A percentile compares a stretch with the other conserved stretches of the same genome.
These are phyloP conservation scores for Caenorhabditis sp. DNA, from an alignment of 2,888 invertebrate genomes.

Conservation along the genomic window DNA sequence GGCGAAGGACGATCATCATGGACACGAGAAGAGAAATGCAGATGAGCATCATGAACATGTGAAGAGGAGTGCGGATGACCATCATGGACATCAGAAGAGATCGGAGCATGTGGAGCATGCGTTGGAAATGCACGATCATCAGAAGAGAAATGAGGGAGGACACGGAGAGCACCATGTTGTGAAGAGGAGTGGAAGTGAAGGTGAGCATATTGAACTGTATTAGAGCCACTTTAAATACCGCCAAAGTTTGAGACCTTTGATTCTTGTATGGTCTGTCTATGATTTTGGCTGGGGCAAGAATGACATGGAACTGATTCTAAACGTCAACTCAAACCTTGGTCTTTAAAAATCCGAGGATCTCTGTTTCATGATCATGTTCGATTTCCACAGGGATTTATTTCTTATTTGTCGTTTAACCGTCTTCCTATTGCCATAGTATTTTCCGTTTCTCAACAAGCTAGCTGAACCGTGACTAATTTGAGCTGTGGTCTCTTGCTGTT, in stretches of 20 bases:
- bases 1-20: conserved; percentile 31
- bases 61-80: conserved; percentile 29
- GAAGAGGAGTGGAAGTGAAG: conserved; percentile 44
- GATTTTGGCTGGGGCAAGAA: neutral
- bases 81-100: conserved; percentile 49
- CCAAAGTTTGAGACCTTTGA: no score
- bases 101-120: conserved; percentile 28
- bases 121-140: conserved; percentile 25
- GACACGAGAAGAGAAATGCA: conserved; percentile 42
- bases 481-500: neutral
- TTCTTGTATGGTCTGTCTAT: no score
- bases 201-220: neutral
- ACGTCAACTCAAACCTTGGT: no score
- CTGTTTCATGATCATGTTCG: no score
- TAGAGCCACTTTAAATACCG: no score
- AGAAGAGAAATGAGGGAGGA: conserved; percentile 25
- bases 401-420: no score
- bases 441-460: no score
- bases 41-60: conserved; percentile 9
- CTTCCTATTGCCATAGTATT: no score
- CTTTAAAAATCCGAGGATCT: no score
- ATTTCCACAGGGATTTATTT: no score
- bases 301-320: no score
- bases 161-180: conserved; percentile 43
- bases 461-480: neutral